These are phyloP conservation scores for Perodicticus potto DNA, from an alignment of 2,797 vertebrate genomes.

Conservation along the genomic window DNA sequence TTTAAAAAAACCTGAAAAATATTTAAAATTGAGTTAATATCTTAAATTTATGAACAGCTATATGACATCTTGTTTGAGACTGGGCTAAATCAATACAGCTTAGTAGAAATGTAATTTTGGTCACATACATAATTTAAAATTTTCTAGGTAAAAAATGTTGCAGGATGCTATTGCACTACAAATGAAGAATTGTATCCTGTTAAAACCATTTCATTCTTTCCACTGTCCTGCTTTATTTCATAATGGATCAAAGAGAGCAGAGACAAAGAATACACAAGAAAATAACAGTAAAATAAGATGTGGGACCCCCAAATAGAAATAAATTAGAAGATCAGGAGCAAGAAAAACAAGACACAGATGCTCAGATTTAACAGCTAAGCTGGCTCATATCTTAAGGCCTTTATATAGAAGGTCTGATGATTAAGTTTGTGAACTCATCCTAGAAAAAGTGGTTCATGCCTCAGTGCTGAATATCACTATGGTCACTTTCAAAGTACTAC, in stretches of 20 bases:
- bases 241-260: conserved; percentile 7
- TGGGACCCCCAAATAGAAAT: neutral
- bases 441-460: too few species aligned
- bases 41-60: conserved; percentile 16
- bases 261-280: neutral
- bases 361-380: neutral
- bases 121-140: neutral
- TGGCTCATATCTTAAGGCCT: neutral
- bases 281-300: neutral
- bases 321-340: neutral
- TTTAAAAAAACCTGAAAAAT: neutral
- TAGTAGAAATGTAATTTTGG: neutral
- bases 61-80: neutral
- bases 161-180: neutral
- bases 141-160: neutral
- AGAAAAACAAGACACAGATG: neutral
- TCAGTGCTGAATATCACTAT: too few species aligned
- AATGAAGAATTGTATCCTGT: neutral
- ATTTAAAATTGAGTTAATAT: neutral
- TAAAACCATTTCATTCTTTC: neutral
- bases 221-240: neutral
- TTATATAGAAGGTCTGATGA: neutral
- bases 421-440: too few species aligned
- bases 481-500: too few species aligned
- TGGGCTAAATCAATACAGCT: neutral